Conservation (phyloP, 1,140 invertebrate genomes). For the Atopsyche davidsoni region DNA sequence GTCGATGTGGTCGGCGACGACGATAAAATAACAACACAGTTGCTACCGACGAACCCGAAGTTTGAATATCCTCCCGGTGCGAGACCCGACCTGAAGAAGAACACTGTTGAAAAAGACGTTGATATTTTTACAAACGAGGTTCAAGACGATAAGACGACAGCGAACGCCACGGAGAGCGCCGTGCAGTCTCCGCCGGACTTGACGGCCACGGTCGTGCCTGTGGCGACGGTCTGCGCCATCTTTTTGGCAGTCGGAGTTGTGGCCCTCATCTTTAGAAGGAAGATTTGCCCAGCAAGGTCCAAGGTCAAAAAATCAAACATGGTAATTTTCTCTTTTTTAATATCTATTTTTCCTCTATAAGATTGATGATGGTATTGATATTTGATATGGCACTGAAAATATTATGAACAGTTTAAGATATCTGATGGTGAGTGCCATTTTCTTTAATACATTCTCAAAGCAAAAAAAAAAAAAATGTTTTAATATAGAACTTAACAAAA, state of each 20-base stretch:
- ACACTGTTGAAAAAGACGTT: constrained; percentile 1
- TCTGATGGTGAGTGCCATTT: too few relatives aligned
- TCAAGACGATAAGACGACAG: neutral
- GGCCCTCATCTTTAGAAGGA: constrained; percentile 51
- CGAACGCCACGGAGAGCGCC: constrained; percentile 37
- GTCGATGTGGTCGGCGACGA: constrained; percentile 25
- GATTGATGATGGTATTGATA: too few relatives aligned
- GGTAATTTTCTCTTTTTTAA: constrained; percentile 37
- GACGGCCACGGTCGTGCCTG: constrained; percentile 52
- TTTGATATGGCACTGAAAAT: too few relatives aligned
- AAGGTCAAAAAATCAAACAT: constrained; percentile 55
- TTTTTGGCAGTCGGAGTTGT: constrained; percentile 50
- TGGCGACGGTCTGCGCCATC: constrained; percentile 51
- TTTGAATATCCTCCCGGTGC: constrained; percentile 14
- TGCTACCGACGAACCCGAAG: constrained; percentile 32
- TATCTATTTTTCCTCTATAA: constrained; percentile 1
- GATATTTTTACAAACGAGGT: constrained; percentile 15
- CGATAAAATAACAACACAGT: constrained; percentile 28
- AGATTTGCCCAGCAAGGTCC: constrained; percentile 47
- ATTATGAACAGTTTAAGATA: too few relatives aligned
- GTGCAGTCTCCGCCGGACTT: constrained; percentile 41
- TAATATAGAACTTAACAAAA: too few relatives aligned
- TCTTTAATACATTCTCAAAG: too few relatives aligned
- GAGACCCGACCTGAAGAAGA: constrained; percentile 11
- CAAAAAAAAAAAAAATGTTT: too few relatives aligned